These are phyloP conservation scores for Podilymbus podiceps DNA, from an alignment of 2,113 vertebrate genomes.

Conservation along the genomic window DNA sequence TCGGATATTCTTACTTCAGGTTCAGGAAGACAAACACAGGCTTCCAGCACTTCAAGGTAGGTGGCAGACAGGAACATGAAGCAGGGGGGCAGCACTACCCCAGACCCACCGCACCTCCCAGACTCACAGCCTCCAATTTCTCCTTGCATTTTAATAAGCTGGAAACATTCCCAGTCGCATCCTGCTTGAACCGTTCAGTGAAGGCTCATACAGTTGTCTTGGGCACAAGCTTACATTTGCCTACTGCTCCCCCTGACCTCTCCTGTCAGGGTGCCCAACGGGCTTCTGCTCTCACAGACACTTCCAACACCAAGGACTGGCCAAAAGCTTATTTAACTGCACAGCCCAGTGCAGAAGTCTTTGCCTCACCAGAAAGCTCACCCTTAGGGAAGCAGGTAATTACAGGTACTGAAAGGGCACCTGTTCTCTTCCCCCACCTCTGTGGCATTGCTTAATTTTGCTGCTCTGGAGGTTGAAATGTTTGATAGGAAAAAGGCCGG, in stretches of 20 bases:
- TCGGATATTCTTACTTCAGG: conserved; percentile 82
- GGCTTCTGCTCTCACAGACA: neutral
- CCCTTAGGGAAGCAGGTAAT: neutral
- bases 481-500: neutral
- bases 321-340: neutral
- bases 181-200: neutral
- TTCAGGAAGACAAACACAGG: conserved; percentile 74
- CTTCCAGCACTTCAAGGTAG: conserved; percentile 90
- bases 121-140: neutral
- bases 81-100: too few relatives aligned
- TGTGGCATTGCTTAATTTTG: neutral
- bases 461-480: accelerated
- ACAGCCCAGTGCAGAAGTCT: neutral
- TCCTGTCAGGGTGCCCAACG: neutral
- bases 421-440: neutral
- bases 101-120: neutral
- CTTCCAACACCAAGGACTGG: neutral
- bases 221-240: neutral
- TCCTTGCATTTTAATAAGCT: neutral
- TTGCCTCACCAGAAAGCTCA: neutral
- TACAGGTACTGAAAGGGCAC: neutral
- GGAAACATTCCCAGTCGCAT: neutral
- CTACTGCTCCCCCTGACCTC: neutral
- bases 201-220: neutral
- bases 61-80: neutral